phyloP scores from a whole-genome alignment of 1,140 invertebrate species.

The Epicauta chinensis region DNA sequence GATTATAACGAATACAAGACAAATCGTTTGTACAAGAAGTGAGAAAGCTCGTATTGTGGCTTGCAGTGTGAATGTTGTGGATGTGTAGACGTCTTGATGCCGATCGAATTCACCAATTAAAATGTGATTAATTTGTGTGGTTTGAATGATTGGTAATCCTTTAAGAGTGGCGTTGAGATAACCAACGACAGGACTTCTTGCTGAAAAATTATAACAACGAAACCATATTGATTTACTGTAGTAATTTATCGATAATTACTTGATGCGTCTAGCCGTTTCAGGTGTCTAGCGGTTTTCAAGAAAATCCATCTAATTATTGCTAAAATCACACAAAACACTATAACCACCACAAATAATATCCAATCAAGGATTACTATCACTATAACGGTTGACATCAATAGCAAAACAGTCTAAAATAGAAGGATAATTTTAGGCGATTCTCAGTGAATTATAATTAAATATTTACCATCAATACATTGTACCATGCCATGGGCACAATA shows the following conservation, averaged over 20 bases:
- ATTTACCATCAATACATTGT: constrained; percentile 30
- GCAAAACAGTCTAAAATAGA: neutral
- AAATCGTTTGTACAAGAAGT: neutral
- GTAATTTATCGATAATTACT: constrained; percentile 63
- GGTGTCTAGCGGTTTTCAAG: neutral
- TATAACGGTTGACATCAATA: neutral
- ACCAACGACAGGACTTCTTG: constrained; percentile 67
- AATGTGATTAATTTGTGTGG: constrained; percentile 67
- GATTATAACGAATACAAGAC: neutral
- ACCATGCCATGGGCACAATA: constrained; percentile 50
- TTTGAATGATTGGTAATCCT: constrained; percentile 58
- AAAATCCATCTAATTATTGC: neutral
- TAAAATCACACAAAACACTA: neutral
- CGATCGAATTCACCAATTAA: constrained; percentile 72
- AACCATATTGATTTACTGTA: too few species aligned
- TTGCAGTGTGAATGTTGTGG: constrained; percentile 44
- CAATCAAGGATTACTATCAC: neutral
- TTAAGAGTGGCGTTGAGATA: constrained; percentile 48
- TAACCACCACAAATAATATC: neutral
- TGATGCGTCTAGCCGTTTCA: constrained; percentile 67
- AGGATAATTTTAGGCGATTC: too few species aligned
- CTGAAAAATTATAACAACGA: constrained; percentile 46
- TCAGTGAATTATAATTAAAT: too few species aligned
- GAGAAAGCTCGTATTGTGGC: constrained; percentile 44
- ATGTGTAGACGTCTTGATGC: constrained; percentile 58